Evolutionary conservation across 2,888 invertebrate species (phyloP).

Genomic region (Eristalinus aeneus): DNA sequence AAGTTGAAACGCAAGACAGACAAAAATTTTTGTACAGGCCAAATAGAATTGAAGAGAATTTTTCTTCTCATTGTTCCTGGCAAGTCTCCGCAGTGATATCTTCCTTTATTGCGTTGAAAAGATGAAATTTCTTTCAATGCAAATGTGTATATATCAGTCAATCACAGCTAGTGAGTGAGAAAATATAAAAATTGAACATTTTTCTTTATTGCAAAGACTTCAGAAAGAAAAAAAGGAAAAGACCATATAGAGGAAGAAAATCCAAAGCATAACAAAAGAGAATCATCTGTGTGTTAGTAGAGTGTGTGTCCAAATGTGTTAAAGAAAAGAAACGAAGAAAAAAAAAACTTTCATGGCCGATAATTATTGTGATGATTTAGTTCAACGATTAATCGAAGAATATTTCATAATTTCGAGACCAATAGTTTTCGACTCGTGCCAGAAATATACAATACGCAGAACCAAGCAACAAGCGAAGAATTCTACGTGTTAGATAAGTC

Average conservation of each 20-base stretch:
- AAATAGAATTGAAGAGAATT: constrained; percentile 51
- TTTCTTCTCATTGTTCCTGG: constrained; percentile 51
- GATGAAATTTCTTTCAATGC: constrained; percentile 18
- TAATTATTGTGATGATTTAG: constrained; percentile 67
- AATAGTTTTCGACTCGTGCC: constrained; percentile 19
- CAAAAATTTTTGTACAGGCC: constrained; percentile 16
- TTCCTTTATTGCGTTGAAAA: background rate
- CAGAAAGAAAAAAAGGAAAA: constrained; percentile 36
- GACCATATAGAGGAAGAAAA: constrained; percentile 56
- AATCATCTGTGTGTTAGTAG: constrained; percentile 47
- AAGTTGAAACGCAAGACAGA: constrained; percentile 46
- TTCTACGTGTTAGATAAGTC: constrained; percentile 41
- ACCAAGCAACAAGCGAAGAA: constrained; percentile 34
- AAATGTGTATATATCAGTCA: constrained; percentile 46
- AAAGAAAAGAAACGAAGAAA: constrained; percentile 14
- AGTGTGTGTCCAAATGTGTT: constrained; percentile 55
- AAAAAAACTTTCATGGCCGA: constrained; percentile 72
- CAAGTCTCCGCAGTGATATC: constrained; percentile 16
- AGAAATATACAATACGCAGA: background rate
- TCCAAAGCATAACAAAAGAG: constrained; percentile 62
- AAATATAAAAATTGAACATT: constrained; percentile 28
- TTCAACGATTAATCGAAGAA: constrained; percentile 36
- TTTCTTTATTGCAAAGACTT: constrained; percentile 57
- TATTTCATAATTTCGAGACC: constrained; percentile 37
- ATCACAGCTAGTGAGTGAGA: constrained; percentile 35